Conservation (phyloP, 2,888 invertebrate genomes). For the Carpatolechia fugitivella region DNA sequence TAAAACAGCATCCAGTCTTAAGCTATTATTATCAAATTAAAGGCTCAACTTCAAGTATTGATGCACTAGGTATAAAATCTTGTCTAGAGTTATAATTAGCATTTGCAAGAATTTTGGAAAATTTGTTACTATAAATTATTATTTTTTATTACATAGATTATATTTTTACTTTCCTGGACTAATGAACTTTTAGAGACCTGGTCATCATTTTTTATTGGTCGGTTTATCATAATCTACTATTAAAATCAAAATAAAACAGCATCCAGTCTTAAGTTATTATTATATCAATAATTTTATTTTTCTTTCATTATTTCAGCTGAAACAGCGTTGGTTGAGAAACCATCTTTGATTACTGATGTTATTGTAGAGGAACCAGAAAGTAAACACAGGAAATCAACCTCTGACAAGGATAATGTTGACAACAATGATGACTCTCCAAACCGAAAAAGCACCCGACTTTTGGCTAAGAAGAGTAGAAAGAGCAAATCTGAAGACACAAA, state of each 20-base stretch:
- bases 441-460: constrained; percentile 35
- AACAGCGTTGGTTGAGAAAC: constrained; percentile 26
- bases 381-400: constrained; percentile 9
- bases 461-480: constrained; percentile 25
- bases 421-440: constrained; percentile 19
- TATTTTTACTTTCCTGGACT: constrained; percentile 9
- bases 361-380: constrained; percentile 54
- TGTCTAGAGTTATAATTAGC: too few relatives aligned
- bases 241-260: too few relatives aligned
- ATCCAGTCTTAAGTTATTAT: too few relatives aligned
- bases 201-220: too few relatives aligned
- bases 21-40: too few relatives aligned
- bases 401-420: not conserved
- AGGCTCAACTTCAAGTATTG: constrained; percentile 59
- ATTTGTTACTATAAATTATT: not conserved
- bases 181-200: too few relatives aligned
- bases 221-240: too few relatives aligned
- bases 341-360: constrained; percentile 34
- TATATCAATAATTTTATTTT: not conserved
- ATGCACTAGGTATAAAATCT: constrained; percentile 53
- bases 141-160: not conserved
- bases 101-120: too few relatives aligned
- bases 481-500: constrained; percentile 24
- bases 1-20: too few relatives aligned
- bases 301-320: constrained; percentile 15